Conservation (phyloP, 2,797 vertebrate species). For the Champsocephalus gunnari region DNA sequence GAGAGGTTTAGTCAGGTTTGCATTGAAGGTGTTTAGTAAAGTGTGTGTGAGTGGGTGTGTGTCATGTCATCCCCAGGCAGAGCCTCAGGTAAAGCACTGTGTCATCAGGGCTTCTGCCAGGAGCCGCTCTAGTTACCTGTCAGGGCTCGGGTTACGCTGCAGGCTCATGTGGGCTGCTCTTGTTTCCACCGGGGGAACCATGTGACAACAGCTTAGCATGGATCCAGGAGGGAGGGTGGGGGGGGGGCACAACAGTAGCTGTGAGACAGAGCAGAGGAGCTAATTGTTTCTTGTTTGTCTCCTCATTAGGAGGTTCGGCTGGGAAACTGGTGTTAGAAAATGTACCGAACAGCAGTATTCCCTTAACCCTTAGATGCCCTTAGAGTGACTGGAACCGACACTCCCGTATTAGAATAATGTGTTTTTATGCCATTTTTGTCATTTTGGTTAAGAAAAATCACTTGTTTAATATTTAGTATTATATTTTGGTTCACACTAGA, state of each 20-base stretch:
- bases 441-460: too few relatives aligned
- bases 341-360: neutral
- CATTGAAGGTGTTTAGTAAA: constrained; percentile 21
- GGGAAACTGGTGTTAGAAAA: constrained; percentile 3
- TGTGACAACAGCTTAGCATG: constrained; percentile 26
- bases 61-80: constrained; percentile 37
- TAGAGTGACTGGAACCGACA: too few relatives aligned
- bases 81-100: constrained; percentile 51
- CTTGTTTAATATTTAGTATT: too few relatives aligned
- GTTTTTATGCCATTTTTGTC: too few relatives aligned
- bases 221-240: constrained; percentile 3
- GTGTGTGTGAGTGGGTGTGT: neutral
- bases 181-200: constrained; percentile 61
- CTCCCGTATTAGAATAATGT: too few relatives aligned
- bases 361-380: neutral
- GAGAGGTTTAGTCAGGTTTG: constrained; percentile 4
- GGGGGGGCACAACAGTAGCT: neutral
- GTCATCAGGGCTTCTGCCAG: constrained; percentile 45
- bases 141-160: constrained; percentile 73
- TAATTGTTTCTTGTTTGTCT: constrained; percentile 40
- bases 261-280: neutral
- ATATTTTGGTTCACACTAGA: too few relatives aligned
- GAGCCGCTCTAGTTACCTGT: constrained; percentile 73
- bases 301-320: constrained; percentile 16
- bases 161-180: constrained; percentile 64